Percentiles rank a stretch among this genome's conserved stretches.
These are phyloP conservation scores for Ricordea florida DNA, from an alignment of 92 coral and sea anemone genomes.

Conservation along the genomic window DNA sequence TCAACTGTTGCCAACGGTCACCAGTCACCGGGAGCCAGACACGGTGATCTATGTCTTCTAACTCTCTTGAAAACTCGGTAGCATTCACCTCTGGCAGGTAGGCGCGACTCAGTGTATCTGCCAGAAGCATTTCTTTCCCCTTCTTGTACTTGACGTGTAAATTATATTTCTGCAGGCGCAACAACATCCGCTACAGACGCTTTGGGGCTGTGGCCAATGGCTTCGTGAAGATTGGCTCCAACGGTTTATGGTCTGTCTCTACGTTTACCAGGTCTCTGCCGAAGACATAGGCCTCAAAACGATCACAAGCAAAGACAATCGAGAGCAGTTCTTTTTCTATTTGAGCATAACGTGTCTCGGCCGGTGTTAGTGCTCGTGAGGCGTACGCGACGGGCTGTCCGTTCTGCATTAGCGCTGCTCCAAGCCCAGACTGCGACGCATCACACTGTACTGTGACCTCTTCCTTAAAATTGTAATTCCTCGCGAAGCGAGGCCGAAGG, in stretches of 20 bases:
- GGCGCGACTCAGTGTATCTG: conserved; percentile 12
- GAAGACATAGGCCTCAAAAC: conserved; percentile 49
- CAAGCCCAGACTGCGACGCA: conserved; percentile 53
- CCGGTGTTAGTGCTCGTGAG: conserved; percentile 50
- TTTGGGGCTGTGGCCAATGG: conserved; percentile 49
- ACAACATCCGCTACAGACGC: too few species aligned
- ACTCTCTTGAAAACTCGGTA: too few species aligned
- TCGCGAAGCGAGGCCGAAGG: too few species aligned
- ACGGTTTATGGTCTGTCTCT: conserved; percentile 48
- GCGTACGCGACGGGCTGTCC: conserved; percentile 56
- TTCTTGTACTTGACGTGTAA: too few species aligned
- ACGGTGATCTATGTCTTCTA: conserved; percentile 41
- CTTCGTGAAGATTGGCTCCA: conserved; percentile 58
- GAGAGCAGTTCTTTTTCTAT: conserved; percentile 61
- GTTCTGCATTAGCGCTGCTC: conserved; percentile 57
- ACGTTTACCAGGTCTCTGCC: conserved; percentile 37
- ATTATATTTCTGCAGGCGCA: too few species aligned
- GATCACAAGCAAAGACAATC: conserved; percentile 37
- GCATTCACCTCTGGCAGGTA: conserved; percentile 13
- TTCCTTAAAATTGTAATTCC: conserved; percentile 30
- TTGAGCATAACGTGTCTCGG: conserved; percentile 41
- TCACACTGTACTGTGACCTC: conserved; percentile 62
- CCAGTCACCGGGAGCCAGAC: neutral
- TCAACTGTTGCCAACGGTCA: conserved; percentile 36
- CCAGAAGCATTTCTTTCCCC: too few species aligned